Evolutionary conservation across 2,113 vertebrate species (phyloP).

Genomic region (Ceyx margarethae): DNA sequence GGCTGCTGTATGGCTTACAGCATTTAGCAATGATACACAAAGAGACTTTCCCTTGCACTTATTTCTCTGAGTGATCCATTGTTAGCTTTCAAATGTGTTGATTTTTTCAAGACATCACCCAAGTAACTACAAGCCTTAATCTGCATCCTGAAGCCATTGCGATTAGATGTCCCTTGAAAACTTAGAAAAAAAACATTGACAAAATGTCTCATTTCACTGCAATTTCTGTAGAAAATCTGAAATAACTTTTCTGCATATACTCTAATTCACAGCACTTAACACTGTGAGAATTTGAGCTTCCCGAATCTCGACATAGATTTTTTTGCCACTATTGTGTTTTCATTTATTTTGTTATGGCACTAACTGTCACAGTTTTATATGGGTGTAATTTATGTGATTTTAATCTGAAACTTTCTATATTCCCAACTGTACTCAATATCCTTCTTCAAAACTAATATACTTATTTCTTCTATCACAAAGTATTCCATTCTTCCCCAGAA

Average conservation of each 20-base stretch:
- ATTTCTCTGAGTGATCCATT: not conserved
- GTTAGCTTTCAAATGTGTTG: not conserved
- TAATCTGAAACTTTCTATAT: not conserved
- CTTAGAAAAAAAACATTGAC: not conserved
- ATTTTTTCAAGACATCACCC: not conserved
- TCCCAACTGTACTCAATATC: not conserved
- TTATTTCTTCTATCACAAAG: not conserved
- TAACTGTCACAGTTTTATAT: not conserved
- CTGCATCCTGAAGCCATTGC: not conserved
- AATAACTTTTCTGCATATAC: not conserved
- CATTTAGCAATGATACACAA: not conserved
- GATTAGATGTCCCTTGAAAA: not conserved
- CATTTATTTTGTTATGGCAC: not conserved
- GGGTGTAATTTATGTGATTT: not conserved
- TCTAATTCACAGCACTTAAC: not conserved
- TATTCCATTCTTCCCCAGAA: not conserved
- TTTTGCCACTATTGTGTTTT: not conserved
- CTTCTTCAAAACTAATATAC: not conserved
- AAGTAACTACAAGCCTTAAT: not conserved
- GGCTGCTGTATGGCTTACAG: not conserved
- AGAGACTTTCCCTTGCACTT: not conserved
- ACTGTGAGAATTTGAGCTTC: not conserved
- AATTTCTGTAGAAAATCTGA: not conserved
- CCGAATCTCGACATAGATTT: not conserved
- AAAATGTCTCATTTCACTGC: not conserved